phyloP scores from a whole-genome alignment of 2,888 invertebrate species.

The Spisula solida region DNA sequence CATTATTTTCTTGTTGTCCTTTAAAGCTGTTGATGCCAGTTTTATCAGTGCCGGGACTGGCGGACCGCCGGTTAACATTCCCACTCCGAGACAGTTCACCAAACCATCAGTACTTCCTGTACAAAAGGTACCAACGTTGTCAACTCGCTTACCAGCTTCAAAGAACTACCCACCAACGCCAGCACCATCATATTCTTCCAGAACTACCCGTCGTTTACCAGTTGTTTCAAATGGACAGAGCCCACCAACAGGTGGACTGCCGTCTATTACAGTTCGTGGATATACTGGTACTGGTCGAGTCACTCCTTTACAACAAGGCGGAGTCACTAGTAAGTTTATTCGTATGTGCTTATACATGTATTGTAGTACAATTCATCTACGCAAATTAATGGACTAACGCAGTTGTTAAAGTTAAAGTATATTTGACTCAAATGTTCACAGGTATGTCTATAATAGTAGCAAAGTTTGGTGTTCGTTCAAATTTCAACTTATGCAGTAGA shows the following conservation, averaged over 20 bases:
- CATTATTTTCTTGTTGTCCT: no score
- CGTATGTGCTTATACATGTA: no score
- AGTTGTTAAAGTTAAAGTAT: no score
- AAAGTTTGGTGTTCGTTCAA: no score
- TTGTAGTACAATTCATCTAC: background rate
- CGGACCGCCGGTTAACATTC: conserved; percentile 39
- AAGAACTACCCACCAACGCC: background rate
- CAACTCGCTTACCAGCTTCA: background rate
- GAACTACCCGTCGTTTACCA: background rate
- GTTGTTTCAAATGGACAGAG: background rate
- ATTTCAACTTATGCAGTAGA: no score
- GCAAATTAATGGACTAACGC: background rate
- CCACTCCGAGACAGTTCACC: conserved; percentile 56
- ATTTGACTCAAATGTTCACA: no score
- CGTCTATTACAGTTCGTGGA: conserved; percentile 13
- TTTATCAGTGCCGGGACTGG: conserved; percentile 43
- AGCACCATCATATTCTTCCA: no score
- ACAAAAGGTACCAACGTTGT: conserved; percentile 57
- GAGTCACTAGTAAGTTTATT: background rate
- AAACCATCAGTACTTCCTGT: conserved; percentile 58
- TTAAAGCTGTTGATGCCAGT: conserved; percentile 58
- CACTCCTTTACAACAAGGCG: background rate
- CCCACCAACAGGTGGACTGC: conserved; percentile 8
- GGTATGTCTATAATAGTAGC: no score
- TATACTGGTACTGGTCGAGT: conserved; percentile 26